phyloP scores from a whole-genome alignment of 2,797 vertebrate species.

The Falco naumanni region DNA sequence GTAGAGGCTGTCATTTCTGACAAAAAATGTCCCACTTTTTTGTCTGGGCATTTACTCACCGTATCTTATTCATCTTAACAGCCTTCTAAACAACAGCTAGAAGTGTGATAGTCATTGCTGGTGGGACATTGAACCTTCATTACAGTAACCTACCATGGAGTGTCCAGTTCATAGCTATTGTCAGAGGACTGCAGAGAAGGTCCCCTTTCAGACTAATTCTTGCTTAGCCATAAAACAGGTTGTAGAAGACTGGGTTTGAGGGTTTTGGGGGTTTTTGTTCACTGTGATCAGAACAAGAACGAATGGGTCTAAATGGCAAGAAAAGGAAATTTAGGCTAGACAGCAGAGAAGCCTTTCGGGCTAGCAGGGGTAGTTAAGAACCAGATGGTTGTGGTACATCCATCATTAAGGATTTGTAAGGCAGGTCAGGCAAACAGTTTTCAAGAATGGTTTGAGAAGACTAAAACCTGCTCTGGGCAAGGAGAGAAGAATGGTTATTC shows the following conservation, averaged over 20 bases:
- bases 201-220: background rate
- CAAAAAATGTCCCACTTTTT: background rate
- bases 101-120: background rate
- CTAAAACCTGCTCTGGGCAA: background rate
- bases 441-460: background rate
- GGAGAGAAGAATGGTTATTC: background rate
- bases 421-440: background rate
- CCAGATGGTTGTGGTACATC: background rate
- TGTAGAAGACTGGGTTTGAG: background rate
- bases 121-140: background rate
- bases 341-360: background rate
- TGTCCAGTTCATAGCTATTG: background rate
- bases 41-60: background rate
- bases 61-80: background rate
- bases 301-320: background rate
- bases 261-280: background rate
- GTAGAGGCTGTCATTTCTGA: background rate
- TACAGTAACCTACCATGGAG: background rate
- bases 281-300: background rate
- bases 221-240: background rate
- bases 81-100: background rate
- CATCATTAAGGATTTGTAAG: background rate
- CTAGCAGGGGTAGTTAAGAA: background rate
- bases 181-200: background rate
- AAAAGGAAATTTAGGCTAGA: background rate